Percentiles rank a stretch among this genome's conserved stretches.
Evolutionary conservation across 2,888 invertebrate species (phyloP).

Genomic region (Leptogaster cylindrica): DNA sequence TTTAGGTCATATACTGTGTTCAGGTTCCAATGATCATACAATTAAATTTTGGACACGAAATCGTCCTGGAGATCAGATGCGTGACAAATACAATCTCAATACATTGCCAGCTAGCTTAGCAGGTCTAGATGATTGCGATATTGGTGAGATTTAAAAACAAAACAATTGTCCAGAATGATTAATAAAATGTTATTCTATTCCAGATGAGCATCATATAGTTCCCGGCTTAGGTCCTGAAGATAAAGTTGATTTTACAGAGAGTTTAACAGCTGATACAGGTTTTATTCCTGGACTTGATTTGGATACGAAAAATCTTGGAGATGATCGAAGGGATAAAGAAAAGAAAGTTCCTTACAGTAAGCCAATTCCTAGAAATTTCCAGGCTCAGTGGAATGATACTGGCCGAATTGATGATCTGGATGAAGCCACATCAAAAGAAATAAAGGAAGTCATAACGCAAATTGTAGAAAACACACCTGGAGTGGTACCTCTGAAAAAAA

Average conservation of each 20-base stretch:
- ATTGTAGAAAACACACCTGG: slow-evolving; percentile 78
- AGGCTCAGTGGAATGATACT: slow-evolving; percentile 94
- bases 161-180: too few relatives aligned
- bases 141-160: too few relatives aligned
- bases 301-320: slow-evolving; percentile 69
- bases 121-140: slow-evolving; percentile 74
- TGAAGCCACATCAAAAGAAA: slow-evolving; percentile 61
- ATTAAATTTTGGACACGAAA: slow-evolving; percentile 99
- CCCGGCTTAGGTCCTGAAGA: slow-evolving; percentile 99
- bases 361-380: slow-evolving; percentile 94
- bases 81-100: slow-evolving; percentile 96
- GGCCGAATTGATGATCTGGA: slow-evolving; percentile 66
- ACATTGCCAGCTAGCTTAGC: slow-evolving; percentile 83
- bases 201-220: slow-evolving; percentile 81
- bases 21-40: slow-evolving; percentile 99
- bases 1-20: slow-evolving; percentile 96
- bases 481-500: slow-evolving; percentile 76
- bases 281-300: slow-evolving; percentile 87
- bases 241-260: slow-evolving; percentile 77
- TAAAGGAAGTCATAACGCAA: slow-evolving; percentile 74
- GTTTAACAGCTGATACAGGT: slow-evolving; percentile 66
- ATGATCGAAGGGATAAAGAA: slow-evolving; percentile 75
- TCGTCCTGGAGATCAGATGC: slow-evolving; percentile 96
- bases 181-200: slow-evolving; percentile 56
- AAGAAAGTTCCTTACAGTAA: slow-evolving; percentile 93